Percentiles rank a stretch among this genome's conserved stretches.
phyloP scores from a whole-genome alignment of 2,888 invertebrate genomes.

The Pardosa pseudoannulata region DNA sequence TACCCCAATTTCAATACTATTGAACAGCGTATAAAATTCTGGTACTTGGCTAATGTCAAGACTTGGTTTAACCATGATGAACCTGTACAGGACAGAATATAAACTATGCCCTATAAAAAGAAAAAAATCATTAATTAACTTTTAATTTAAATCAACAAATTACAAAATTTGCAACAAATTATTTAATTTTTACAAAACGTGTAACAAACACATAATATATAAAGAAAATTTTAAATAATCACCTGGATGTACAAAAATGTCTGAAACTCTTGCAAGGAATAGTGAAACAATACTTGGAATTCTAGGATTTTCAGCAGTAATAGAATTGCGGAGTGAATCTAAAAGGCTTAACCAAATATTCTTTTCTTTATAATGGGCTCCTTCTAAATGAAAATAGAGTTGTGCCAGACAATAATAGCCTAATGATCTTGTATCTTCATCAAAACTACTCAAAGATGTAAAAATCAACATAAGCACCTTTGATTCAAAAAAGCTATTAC shows the following conservation, averaged over 20 bases:
- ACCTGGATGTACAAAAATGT: constrained; percentile 84
- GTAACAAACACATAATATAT: not conserved
- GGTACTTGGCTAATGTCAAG: constrained; percentile 89
- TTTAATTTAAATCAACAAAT: too few species aligned
- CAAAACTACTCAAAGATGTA: constrained; percentile 84
- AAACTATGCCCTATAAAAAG: not conserved
- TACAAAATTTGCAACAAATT: too few species aligned
- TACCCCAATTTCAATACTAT: constrained; percentile 84
- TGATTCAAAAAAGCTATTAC: constrained; percentile 83
- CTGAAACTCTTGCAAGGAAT: constrained; percentile 85
- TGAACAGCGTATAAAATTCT: constrained; percentile 90
- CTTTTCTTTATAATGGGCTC: constrained; percentile 80
- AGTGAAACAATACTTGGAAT: constrained; percentile 83
- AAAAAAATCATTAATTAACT: too few species aligned
- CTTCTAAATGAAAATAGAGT: constrained; percentile 86
- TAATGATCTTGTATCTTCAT: constrained; percentile 83
- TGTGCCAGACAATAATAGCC: constrained; percentile 86
- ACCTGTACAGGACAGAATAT: constrained; percentile 76
- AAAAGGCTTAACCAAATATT: constrained; percentile 84
- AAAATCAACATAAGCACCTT: constrained; percentile 86
- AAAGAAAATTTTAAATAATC: not conserved
- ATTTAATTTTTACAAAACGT: too few species aligned
- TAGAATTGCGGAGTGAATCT: constrained; percentile 83
- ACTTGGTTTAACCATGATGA: constrained; percentile 86
- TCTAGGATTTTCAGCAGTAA: constrained; percentile 79